These are phyloP conservation scores for Aphrocallistes beatrix DNA, from an alignment of 37 sponge, comb jelly and placozoan species.

Conservation along the genomic window DNA sequence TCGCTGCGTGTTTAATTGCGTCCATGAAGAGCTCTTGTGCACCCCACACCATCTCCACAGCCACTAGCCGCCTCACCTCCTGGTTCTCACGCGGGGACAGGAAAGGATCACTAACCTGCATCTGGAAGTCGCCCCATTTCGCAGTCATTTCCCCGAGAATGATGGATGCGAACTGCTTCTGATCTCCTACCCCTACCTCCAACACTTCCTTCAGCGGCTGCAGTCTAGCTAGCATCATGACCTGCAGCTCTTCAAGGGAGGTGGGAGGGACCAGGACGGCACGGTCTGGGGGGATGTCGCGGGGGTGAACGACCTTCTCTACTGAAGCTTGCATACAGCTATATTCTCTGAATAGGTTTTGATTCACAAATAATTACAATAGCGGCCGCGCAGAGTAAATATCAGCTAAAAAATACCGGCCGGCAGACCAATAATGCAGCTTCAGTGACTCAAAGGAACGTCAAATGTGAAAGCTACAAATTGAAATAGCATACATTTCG, in stretches of 20 bases:
- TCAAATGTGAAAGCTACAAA: too few species aligned
- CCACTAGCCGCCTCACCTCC: neutral
- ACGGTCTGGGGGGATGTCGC: neutral
- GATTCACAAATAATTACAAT: too few species aligned
- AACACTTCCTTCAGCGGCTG: neutral
- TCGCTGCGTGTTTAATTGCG: neutral
- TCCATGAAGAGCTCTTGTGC: neutral
- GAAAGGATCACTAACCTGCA: neutral
- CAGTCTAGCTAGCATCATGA: neutral
- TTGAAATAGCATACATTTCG: too few species aligned
- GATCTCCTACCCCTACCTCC: neutral
- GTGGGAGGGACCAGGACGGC: neutral
- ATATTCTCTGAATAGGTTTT: too few species aligned
- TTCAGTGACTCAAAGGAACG: too few species aligned
- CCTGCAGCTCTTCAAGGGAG: neutral
- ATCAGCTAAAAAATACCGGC: too few species aligned
- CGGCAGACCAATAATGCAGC: too few species aligned
- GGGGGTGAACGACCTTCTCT: neutral
- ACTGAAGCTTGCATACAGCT: neutral
- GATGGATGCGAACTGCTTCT: neutral
- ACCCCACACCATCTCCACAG: neutral
- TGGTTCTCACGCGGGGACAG: slow-evolving; percentile 1
- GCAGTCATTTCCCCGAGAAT: neutral
- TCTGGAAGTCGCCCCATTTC: neutral
- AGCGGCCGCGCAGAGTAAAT: too few species aligned